These are phyloP conservation scores for Pipra filicauda DNA, from an alignment of 2,113 vertebrate genomes.

Conservation along the genomic window DNA sequence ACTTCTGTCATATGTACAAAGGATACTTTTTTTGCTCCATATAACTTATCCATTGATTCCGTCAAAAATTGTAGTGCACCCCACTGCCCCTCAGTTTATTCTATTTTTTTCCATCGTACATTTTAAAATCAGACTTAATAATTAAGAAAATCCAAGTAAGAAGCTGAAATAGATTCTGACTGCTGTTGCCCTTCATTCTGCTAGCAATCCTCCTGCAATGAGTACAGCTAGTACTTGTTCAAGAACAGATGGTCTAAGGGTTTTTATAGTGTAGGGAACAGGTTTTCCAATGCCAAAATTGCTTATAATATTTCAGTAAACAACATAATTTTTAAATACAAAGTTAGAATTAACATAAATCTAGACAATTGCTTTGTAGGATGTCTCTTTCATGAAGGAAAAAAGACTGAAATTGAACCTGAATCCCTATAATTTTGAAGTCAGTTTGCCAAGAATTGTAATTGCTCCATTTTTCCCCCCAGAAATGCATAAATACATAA, in stretches of 20 bases:
- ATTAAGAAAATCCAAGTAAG: neutral
- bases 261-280: neutral
- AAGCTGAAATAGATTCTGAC: neutral
- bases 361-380: neutral
- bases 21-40: neutral
- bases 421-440: neutral
- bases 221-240: neutral
- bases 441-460: neutral
- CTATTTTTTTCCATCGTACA: neutral
- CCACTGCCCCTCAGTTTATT: neutral
- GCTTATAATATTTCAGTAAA: slow-evolving; percentile 1
- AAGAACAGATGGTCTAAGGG: neutral
- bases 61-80: neutral
- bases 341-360: neutral
- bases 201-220: neutral
- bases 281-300: neutral
- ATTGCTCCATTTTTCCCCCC: neutral
- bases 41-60: neutral
- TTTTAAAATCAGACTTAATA: neutral
- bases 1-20: neutral
- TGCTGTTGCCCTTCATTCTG: neutral
- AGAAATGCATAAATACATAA: neutral
- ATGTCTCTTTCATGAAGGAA: neutral
- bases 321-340: neutral
- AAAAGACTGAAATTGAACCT: neutral